Conservation (phyloP, 2,888 invertebrate species). For the Bellardia bayeri region DNA sequence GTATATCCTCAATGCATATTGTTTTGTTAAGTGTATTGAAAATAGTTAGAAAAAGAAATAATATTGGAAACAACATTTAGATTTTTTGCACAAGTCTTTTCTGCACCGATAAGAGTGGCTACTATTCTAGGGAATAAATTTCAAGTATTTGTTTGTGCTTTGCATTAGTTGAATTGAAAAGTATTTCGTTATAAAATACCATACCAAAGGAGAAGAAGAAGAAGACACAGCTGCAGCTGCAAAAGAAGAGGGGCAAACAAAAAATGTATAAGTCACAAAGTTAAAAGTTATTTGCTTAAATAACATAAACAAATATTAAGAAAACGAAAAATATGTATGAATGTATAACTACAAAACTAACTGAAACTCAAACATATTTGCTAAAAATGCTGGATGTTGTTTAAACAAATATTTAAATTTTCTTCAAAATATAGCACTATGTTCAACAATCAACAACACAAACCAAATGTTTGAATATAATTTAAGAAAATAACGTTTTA, state of each 20-base stretch:
- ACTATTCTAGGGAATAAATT: conserved; percentile 53
- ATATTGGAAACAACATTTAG: conserved; percentile 33
- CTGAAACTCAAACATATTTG: conserved; percentile 24
- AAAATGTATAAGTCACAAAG: conserved; percentile 61
- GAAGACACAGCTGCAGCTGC: background rate
- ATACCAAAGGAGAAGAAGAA: background rate
- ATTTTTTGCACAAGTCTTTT: conserved; percentile 39
- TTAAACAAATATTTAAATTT: conserved; percentile 14
- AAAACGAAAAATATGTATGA: conserved; percentile 1
- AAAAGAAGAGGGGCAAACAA: background rate
- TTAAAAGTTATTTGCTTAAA: conserved; percentile 56
- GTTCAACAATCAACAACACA: background rate
- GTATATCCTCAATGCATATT: background rate
- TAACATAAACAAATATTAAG: conserved; percentile 40
- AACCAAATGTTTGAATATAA: background rate
- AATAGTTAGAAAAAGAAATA: conserved; percentile 33
- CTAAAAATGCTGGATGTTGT: background rate
- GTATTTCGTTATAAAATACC: conserved; percentile 46
- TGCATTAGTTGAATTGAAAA: conserved; percentile 68
- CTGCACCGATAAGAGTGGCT: conserved; percentile 55
- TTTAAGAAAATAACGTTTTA: background rate
- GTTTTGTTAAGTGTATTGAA: conserved; percentile 33
- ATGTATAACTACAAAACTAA: conserved; percentile 8
- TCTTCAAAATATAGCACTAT: background rate
- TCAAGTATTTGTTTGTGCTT: conserved; percentile 65